phyloP scores from a whole-genome alignment of 2,113 vertebrate genomes.

The Urocitellus parryii region DNA sequence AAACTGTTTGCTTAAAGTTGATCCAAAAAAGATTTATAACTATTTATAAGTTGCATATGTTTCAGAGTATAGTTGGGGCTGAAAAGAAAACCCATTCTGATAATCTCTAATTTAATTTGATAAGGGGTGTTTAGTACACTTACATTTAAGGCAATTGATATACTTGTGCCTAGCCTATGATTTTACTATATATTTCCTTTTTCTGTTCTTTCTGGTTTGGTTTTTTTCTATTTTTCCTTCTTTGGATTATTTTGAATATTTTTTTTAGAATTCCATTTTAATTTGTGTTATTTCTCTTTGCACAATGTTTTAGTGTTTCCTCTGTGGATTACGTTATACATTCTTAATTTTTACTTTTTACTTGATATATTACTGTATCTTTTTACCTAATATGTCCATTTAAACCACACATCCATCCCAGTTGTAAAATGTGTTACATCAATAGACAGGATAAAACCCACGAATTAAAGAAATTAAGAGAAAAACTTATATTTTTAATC shows the following conservation, averaged over 20 bases:
- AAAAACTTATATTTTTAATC: neutral
- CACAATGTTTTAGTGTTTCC: neutral
- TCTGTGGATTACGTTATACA: neutral
- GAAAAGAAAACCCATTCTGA: neutral
- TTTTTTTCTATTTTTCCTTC: neutral
- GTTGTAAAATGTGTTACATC: neutral
- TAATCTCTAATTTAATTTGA: neutral
- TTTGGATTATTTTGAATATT: neutral
- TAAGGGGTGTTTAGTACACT: neutral
- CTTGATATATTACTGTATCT: neutral
- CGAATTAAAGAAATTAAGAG: neutral
- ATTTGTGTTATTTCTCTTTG: conserved; percentile 19
- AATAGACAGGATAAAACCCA: neutral
- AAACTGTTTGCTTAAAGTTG: conserved; percentile 29
- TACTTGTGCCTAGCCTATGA: neutral
- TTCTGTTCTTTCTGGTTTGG: neutral
- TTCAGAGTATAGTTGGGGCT: neutral
- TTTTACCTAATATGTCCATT: neutral
- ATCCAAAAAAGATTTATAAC: neutral
- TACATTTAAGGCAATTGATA: neutral
- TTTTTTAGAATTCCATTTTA: conserved; percentile 12
- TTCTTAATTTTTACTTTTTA: conserved; percentile 6
- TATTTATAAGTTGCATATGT: neutral
- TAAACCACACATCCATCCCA: neutral
- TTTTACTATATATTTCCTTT: neutral